phyloP scores from a whole-genome alignment of 2,888 invertebrate genomes.

The Esperia sulphurella region DNA sequence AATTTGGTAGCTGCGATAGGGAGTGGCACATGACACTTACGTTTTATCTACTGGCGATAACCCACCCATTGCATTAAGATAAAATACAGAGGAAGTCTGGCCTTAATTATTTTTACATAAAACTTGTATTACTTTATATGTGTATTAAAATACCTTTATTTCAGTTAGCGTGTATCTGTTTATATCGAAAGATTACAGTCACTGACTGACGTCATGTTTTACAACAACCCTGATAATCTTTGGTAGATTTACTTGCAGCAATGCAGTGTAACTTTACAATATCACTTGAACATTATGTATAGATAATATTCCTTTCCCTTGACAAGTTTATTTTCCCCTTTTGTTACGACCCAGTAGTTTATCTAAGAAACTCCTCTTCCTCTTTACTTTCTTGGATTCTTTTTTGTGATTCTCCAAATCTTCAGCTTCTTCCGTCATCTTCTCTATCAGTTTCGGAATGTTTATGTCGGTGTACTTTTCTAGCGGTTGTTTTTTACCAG shows the following conservation, averaged over 20 bases:
- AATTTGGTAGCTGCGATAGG: constrained; percentile 55
- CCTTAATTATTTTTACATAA: constrained; percentile 53
- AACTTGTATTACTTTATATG: constrained; percentile 26
- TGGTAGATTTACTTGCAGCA: constrained; percentile 59
- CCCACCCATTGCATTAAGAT: constrained; percentile 71
- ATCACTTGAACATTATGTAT: constrained; percentile 6
- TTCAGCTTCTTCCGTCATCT: constrained; percentile 60
- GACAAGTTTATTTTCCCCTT: constrained; percentile 45
- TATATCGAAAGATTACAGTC: constrained; percentile 53
- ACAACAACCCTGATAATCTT: constrained; percentile 60
- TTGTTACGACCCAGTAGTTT: constrained; percentile 65
- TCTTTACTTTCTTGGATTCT: constrained; percentile 59
- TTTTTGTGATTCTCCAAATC: constrained; percentile 49
- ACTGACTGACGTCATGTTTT: constrained; percentile 61
- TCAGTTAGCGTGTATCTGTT: not conserved
- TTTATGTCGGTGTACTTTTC: constrained; percentile 53
- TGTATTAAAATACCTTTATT: not conserved
- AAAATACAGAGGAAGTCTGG: constrained; percentile 64
- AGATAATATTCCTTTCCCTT: too few relatives aligned
- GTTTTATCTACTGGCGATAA: constrained; percentile 68
- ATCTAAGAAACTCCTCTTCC: constrained; percentile 71
- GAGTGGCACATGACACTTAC: constrained; percentile 73
- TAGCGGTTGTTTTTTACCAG: constrained; percentile 37
- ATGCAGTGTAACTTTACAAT: constrained; percentile 38
- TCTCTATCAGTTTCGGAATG: constrained; percentile 64